These are phyloP conservation scores for Eleginops maclovinus DNA, from an alignment of 2,113 vertebrate genomes.

Conservation along the genomic window DNA sequence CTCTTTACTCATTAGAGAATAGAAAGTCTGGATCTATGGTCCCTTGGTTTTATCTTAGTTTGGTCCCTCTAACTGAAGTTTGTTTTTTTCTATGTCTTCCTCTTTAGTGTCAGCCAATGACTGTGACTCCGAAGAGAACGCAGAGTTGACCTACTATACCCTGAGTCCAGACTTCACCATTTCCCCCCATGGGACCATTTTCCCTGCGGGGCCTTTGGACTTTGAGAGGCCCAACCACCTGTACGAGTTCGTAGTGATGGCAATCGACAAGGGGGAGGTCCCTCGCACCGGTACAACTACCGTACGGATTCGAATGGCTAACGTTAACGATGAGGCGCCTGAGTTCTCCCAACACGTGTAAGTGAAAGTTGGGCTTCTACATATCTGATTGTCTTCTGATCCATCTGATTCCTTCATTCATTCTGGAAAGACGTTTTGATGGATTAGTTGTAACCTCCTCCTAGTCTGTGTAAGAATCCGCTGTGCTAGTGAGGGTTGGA, in stretches of 20 bases:
- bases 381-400: neutral
- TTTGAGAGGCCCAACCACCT: slow-evolving; percentile 89
- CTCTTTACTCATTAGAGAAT: neutral
- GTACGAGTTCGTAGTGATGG: slow-evolving; percentile 92
- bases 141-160: slow-evolving; percentile 88
- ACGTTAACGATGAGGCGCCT: slow-evolving; percentile 91
- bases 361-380: slow-evolving; percentile 58
- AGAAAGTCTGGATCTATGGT: neutral
- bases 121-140: slow-evolving; percentile 90
- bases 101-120: slow-evolving; percentile 89
- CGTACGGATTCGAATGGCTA: slow-evolving; percentile 88
- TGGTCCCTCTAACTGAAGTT: neutral
- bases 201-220: slow-evolving; percentile 85
- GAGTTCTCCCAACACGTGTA: slow-evolving; percentile 89
- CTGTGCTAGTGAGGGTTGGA: neutral
- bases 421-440: neutral
- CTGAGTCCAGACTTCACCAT: slow-evolving; percentile 90
- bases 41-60: neutral
- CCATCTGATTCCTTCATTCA: neutral
- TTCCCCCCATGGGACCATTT: slow-evolving; percentile 88
- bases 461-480: neutral
- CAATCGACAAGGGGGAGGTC: slow-evolving; percentile 88
- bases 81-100: neutral
- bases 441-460: too few species aligned
- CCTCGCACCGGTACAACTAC: slow-evolving; percentile 90